Evolutionary conservation across 2,797 vertebrate genomes (phyloP).

Genomic region (Lycodopsis pacificus): DNA sequence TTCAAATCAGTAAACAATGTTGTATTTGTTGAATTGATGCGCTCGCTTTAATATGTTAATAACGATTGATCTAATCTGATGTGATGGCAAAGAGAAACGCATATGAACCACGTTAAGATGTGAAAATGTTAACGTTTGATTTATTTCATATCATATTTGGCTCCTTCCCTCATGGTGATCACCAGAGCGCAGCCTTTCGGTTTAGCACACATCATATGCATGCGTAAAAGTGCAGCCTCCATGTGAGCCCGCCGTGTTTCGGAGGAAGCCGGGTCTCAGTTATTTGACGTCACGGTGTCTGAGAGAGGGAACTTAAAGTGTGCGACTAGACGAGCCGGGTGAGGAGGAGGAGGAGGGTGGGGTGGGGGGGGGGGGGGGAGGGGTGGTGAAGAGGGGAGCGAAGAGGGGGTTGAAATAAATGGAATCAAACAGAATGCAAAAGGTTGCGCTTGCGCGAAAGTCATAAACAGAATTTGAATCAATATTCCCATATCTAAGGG

Average conservation of each 20-base stretch:
- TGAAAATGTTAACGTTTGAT: neutral
- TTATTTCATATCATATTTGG: slow-evolving; percentile 2
- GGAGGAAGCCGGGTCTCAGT: slow-evolving; percentile 75
- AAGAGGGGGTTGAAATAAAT: slow-evolving; percentile 48
- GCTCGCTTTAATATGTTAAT: neutral
- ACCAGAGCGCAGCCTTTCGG: slow-evolving; percentile 4
- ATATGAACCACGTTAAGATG: neutral
- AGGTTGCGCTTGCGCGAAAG: slow-evolving; percentile 75
- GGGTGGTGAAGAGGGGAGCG: neutral
- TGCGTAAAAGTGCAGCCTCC: slow-evolving; percentile 52
- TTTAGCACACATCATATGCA: slow-evolving; percentile 5
- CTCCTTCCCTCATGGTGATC: neutral
- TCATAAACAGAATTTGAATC: slow-evolving; percentile 62
- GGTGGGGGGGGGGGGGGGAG: neutral
- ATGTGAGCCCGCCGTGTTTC: slow-evolving; percentile 56
- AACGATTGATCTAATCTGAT: neutral
- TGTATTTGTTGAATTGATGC: slow-evolving; percentile 3
- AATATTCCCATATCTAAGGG: slow-evolving; percentile 70
- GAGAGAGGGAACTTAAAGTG: slow-evolving; percentile 76
- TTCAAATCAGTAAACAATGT: slow-evolving; percentile 4
- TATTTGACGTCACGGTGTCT: slow-evolving; percentile 84
- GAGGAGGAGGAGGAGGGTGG: neutral
- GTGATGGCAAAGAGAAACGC: neutral
- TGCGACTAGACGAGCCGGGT: neutral
- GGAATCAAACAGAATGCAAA: slow-evolving; percentile 66